Conservation (phyloP, 2,797 vertebrate species). For the Phyllotis vaccarum region DNA sequence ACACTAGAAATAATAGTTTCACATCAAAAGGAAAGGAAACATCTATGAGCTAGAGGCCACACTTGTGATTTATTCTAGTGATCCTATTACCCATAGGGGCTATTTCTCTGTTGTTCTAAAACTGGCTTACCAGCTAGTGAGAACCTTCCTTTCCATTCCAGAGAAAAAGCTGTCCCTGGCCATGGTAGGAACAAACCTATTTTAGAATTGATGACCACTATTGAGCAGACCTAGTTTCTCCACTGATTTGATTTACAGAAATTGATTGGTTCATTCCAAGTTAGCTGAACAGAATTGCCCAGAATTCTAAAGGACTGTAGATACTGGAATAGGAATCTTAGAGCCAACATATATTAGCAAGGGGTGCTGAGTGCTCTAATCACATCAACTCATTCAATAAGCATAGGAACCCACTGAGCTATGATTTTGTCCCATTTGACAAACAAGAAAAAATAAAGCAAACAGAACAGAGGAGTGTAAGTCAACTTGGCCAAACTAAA, state of each 20-base stretch:
- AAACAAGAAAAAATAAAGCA: constrained; percentile 13
- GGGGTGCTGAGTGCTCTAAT: not conserved
- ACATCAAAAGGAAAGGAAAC: not conserved
- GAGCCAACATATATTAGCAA: not conserved
- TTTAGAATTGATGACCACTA: not conserved
- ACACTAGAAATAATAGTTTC: not conserved
- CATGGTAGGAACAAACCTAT: not conserved
- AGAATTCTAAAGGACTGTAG: not conserved
- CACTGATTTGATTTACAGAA: not conserved
- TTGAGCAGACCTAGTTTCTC: not conserved
- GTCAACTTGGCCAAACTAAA: not conserved
- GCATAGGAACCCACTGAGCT: not conserved
- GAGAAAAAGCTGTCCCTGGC: not conserved
- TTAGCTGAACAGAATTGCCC: not conserved
- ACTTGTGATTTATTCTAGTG: not conserved
- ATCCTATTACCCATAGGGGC: not conserved
- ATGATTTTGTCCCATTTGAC: not conserved
- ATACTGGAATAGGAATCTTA: not conserved
- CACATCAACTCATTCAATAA: not conserved
- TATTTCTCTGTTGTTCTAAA: constrained; percentile 7
- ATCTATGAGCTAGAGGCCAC: constrained; percentile 1
- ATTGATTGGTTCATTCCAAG: constrained; percentile 16
- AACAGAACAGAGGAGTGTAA: not conserved
- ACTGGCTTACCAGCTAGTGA: not conserved
- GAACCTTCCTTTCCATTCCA: not conserved